Evolutionary conservation across 2,888 invertebrate genomes (phyloP).

Genomic region (Drosophila algonquin): DNA sequence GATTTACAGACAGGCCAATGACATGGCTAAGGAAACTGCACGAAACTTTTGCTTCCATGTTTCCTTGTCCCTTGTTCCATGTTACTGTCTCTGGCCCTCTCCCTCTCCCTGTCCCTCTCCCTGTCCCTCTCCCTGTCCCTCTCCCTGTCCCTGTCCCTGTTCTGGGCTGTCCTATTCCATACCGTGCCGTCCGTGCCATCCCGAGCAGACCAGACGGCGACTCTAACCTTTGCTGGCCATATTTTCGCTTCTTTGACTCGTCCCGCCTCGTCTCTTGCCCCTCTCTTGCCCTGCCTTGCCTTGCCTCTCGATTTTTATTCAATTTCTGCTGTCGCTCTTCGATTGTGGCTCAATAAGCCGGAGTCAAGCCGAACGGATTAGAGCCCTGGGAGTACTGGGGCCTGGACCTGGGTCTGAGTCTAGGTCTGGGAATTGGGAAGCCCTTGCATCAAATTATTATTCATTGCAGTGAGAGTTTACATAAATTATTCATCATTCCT

Average conservation of each 20-base stretch:
- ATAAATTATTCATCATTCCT: constrained; percentile 47
- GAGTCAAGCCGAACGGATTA: constrained; percentile 33
- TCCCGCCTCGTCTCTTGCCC: not conserved
- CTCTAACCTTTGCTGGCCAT: constrained; percentile 65
- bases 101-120: constrained; percentile 9
- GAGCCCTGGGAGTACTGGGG: constrained; percentile 45
- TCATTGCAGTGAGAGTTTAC: constrained; percentile 58
- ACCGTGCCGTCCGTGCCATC: constrained; percentile 28
- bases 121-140: constrained; percentile 12
- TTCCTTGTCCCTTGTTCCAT: constrained; percentile 37
- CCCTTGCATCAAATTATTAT: constrained; percentile 63
- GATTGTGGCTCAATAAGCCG: constrained; percentile 75
- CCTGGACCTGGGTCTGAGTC: not conserved
- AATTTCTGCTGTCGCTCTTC: constrained; percentile 59
- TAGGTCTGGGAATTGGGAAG: constrained; percentile 44
- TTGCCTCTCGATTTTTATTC: constrained; percentile 32
- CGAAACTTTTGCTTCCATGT: constrained; percentile 63
- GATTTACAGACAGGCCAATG: constrained; percentile 70
- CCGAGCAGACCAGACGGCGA: constrained; percentile 71
- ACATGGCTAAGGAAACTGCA: constrained; percentile 63
- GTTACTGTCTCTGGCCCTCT: too few relatives aligned
- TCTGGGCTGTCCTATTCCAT: constrained; percentile 29
- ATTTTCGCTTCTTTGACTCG: constrained; percentile 33
- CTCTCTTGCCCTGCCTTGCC: not conserved
- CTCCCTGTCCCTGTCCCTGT: constrained; percentile 27